phyloP scores from a whole-genome alignment of 2,797 vertebrate species.

The Chaetodon trifasciatus region DNA sequence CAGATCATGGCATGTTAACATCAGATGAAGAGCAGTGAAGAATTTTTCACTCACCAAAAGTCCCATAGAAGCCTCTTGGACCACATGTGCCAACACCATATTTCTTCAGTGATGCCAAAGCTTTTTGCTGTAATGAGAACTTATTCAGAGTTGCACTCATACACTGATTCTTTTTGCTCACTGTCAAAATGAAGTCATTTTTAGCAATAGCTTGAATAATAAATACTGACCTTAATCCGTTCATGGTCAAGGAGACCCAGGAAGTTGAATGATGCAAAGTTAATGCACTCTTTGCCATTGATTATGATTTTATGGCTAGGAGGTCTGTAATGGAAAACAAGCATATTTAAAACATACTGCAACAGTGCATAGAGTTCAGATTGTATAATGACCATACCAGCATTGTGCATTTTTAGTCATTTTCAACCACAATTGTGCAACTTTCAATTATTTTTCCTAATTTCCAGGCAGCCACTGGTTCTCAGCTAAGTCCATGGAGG shows the following conservation, averaged over 20 bases:
- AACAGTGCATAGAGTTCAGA: not conserved
- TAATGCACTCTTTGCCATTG: slow-evolving; percentile 95
- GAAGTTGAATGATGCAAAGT: slow-evolving; percentile 98
- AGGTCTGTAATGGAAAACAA: slow-evolving; percentile 85
- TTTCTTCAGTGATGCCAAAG: slow-evolving; percentile 93
- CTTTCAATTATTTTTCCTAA: not conserved
- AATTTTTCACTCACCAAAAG: slow-evolving; percentile 89
- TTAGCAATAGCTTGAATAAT: not conserved
- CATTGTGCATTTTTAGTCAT: no score
- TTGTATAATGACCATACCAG: not conserved
- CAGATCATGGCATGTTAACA: not conserved
- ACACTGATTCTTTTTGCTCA: not conserved
- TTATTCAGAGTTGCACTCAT: not conserved
- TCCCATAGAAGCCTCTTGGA: slow-evolving; percentile 97
- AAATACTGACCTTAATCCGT: slow-evolving; percentile 92
- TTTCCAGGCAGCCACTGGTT: not conserved
- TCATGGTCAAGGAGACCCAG: slow-evolving; percentile 94
- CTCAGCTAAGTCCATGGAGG: not conserved
- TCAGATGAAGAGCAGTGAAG: not conserved
- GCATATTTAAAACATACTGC: not conserved
- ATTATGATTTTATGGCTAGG: slow-evolving; percentile 93
- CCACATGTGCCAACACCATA: slow-evolving; percentile 98
- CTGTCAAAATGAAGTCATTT: not conserved
- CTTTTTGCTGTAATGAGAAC: slow-evolving; percentile 86
- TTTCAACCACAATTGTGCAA: no score